These are phyloP conservation scores for Trisateles emortualis DNA, from an alignment of 2,888 invertebrate genomes.

Conservation along the genomic window DNA sequence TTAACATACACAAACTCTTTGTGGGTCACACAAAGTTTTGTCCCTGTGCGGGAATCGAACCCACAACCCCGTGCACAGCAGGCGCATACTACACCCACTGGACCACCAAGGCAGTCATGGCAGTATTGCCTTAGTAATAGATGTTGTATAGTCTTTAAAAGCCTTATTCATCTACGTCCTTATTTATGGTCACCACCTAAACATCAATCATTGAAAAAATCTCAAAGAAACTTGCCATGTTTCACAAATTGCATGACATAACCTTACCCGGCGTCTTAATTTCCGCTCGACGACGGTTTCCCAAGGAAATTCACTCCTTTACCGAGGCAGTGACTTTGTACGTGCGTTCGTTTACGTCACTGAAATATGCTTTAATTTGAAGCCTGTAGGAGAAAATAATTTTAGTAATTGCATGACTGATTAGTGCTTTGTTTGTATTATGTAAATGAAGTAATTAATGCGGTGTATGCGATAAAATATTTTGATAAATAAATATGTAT, in stretches of 20 bases:
- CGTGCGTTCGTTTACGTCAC: slow-evolving; percentile 20
- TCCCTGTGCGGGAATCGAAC: too few relatives aligned
- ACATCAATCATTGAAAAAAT: slow-evolving; percentile 36
- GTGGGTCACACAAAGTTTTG: too few relatives aligned
- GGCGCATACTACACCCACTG: too few relatives aligned
- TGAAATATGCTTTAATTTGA: slow-evolving; percentile 36
- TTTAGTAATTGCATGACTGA: not conserved
- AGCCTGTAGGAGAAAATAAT: not conserved
- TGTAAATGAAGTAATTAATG: too few relatives aligned
- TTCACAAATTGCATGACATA: slow-evolving; percentile 23
- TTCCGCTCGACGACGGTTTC: slow-evolving; percentile 44
- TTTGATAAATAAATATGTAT: too few relatives aligned
- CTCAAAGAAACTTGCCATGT: slow-evolving; percentile 15
- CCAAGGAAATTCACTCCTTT: slow-evolving; percentile 49
- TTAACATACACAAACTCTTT: too few relatives aligned
- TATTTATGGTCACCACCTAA: slow-evolving; percentile 21
- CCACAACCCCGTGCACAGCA: too few relatives aligned
- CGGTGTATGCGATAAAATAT: too few relatives aligned
- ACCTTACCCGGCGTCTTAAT: slow-evolving; percentile 52
- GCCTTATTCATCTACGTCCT: slow-evolving; percentile 1
- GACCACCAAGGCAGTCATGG: too few relatives aligned
- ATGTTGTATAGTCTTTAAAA: not conserved
- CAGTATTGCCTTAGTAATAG: too few relatives aligned
- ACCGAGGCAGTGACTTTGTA: slow-evolving; percentile 36
- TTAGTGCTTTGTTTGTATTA: too few relatives aligned